Evolutionary conservation across 1,140 invertebrate genomes (phyloP).

Genomic region (Caenorhabditis inopinata): DNA sequence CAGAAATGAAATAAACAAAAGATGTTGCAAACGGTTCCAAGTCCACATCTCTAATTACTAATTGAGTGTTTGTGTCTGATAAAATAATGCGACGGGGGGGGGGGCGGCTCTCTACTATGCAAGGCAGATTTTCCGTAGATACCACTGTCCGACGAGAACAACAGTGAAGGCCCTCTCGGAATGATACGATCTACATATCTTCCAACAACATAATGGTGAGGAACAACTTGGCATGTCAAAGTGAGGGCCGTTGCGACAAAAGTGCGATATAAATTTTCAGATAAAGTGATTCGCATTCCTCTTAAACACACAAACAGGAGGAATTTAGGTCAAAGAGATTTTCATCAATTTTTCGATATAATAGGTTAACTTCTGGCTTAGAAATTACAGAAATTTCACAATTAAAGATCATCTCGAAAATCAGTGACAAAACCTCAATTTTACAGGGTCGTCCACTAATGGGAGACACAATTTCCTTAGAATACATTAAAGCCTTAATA

Average conservation of each 20-base stretch:
- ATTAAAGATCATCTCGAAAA: no score
- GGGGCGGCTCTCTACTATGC: neutral
- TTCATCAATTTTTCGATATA: no score
- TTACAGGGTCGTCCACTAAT: no score
- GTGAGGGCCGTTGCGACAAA: neutral
- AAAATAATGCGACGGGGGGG: neutral
- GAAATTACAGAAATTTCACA: no score
- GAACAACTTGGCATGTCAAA: neutral
- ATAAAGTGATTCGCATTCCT: slow-evolving; percentile 27
- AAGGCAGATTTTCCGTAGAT: slow-evolving; percentile 3
- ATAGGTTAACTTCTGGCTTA: no score
- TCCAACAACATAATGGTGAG: neutral
- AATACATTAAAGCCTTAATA: no score
- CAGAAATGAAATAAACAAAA: no score
- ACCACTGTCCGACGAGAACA: neutral
- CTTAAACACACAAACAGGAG: neutral
- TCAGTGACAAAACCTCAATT: no score
- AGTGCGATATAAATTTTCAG: slow-evolving; percentile 30
- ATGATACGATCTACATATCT: slow-evolving; percentile 30
- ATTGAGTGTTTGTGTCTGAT: neutral
- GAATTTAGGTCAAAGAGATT: neutral
- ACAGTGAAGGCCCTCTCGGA: neutral
- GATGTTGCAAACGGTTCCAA: no score
- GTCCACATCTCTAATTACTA: slow-evolving; percentile 5
- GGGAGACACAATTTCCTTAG: no score